A percentile compares a stretch with the other conserved stretches of the same genome.
Conservation (phyloP, 2,113 vertebrate genomes). For the Callipepla californica region DNA sequence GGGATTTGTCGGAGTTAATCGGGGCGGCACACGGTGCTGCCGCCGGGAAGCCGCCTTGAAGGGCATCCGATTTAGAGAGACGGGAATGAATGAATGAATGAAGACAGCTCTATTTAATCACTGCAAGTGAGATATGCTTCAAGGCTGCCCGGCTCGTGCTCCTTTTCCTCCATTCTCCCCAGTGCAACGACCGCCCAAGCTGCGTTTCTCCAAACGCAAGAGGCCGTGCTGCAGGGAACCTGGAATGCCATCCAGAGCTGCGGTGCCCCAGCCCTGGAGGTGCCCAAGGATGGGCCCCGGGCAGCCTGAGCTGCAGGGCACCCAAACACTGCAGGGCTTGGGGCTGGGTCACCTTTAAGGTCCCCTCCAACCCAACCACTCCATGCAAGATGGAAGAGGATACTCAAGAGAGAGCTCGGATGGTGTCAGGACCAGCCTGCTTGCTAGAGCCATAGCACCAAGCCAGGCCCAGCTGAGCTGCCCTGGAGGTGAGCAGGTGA, state of each 20-base stretch:
- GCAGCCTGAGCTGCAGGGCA: no score
- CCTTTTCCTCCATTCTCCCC: neutral
- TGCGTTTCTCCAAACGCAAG: neutral
- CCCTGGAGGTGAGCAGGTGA: neutral
- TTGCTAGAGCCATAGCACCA: fast-evolving
- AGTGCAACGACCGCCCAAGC: neutral
- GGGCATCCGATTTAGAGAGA: neutral
- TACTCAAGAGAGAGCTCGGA: neutral
- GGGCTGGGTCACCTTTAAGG: no score
- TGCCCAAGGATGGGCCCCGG: no score
- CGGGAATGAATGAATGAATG: neutral
- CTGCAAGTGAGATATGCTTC: neutral
- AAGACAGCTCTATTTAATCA: constrained; percentile 43
- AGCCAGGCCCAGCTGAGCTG: neutral
- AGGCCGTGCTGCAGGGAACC: neutral
- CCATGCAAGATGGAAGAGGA: neutral
- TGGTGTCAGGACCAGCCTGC: neutral
- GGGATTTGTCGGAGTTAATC: constrained; percentile 29
- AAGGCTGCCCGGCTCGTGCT: neutral
- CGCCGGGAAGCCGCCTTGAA: neutral
- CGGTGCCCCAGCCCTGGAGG: no score
- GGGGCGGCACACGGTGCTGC: neutral
- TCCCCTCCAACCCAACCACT: no score
- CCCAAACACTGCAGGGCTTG: no score
- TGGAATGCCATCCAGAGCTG: no score